Evolutionary conservation across 2,113 vertebrate genomes (phyloP), one percentile per base, ranked within the genome.

Genomic region (Poecile atricapillus): DNA sequence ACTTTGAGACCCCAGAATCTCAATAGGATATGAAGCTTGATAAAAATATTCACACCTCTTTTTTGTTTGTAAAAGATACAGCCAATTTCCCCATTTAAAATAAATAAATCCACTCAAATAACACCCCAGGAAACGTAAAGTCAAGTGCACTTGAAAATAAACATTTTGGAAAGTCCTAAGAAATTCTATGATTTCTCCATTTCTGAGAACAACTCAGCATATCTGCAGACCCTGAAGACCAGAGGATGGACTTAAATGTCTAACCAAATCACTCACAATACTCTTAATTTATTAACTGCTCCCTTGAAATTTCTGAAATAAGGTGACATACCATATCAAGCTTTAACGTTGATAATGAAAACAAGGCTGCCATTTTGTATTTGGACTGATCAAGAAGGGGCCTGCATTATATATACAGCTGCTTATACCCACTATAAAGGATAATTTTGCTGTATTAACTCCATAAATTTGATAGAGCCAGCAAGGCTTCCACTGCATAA

Each of bases 381-480:
- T 94, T 94, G 87, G 89, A 41, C 83, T 94, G 70, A 89, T 90
- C 88, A 91, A 83, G 87, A 89, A 93, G 47, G 69, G 73, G 67
- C 44, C 86, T 80, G 85, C 64, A 91, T 89, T 92, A 95, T 85
- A 94, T 58, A 91, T 95, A 85, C 83, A 97, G 89, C 74, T 97
- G 88, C 96, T 97, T 97, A 95, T 94, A 94, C 95, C 90, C 59
- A 0, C 96, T 96, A 82, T 95, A 94, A 97, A 97, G 94, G 95
- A 97, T 97, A 97, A 97, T 97, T 97, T 97, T 97, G 83, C 86
- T 97, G 86, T 96, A 97, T 98, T 98, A 97, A 97, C 90, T 94
- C 95, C 96, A 97, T 97, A 97, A 97, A 97, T 97, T 98, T 96
- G 92, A 97, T 98, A 96, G 93, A 98, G 96, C 82, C 96, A 96